Percentiles rank a stretch among this genome's conserved stretches.
These are phyloP conservation scores for Drosophila atripex DNA, from an alignment of 2,888 invertebrate species.

Conservation along the genomic window DNA sequence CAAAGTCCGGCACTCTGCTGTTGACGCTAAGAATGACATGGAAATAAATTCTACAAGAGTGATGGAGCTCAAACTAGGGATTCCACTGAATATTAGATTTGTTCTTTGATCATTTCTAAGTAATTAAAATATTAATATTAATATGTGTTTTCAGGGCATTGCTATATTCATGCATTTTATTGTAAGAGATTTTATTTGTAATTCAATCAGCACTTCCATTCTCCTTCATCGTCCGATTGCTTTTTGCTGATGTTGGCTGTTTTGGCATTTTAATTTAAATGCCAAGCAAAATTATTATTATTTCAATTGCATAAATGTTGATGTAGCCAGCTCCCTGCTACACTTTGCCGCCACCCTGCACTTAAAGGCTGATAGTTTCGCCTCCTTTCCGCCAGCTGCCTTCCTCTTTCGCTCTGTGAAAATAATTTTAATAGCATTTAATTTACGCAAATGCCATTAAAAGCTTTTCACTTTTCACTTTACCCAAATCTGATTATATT, in stretches of 20 bases:
- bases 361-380: conserved; percentile 31
- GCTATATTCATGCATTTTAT: background rate
- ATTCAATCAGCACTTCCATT: background rate
- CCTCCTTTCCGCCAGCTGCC: background rate
- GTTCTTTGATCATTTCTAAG: background rate
- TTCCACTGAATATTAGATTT: background rate
- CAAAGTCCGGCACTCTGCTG: conserved; percentile 21
- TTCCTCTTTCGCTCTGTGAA: conserved; percentile 52
- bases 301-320: conserved; percentile 57
- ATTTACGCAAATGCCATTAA: conserved; percentile 78
- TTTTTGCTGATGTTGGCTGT: conserved; percentile 52
- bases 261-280: conserved; percentile 68
- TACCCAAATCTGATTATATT: conserved; percentile 71
- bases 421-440: conserved; percentile 79
- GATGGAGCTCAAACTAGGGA: background rate
- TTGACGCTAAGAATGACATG: conserved; percentile 53
- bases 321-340: conserved; percentile 40
- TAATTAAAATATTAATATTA: no score
- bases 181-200: no score
- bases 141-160: no score
- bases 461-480: conserved; percentile 71
- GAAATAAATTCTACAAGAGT: conserved; percentile 13
- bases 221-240: background rate
- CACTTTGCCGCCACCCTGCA: background rate
- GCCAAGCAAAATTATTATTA: conserved; percentile 68